Base-by-base conservation (phyloP, 1,140 invertebrate species). In the Drosophila kohkoa region DNA sequence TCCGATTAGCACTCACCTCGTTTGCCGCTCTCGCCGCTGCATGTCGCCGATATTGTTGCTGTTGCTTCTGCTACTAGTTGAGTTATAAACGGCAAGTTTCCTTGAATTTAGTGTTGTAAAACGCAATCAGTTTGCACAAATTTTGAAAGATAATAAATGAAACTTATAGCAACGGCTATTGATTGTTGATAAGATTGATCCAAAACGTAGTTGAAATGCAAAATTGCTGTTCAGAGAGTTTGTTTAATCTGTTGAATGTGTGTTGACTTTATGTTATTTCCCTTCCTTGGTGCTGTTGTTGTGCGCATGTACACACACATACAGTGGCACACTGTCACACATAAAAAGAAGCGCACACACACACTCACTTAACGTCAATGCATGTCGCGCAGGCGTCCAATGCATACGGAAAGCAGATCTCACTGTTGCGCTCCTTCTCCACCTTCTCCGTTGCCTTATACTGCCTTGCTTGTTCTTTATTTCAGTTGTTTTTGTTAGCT, bases 1-100 rank as follows among this genome's bases (percentile, higher is more conserved):
- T 5, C 3, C 13, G 8, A 35, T 30, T 43, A 45, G 11, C 25
- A 83, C 87, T 90, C 67, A 90, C 87, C 87, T 90, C 45, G 87
- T 67, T 81, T 90, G 87, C 63, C 87, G 80, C 66, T 90, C 87
- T 45, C 87, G 82, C 77, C 87, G 77, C 72, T 90, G 87, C 87
- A 90, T 83, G 11, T 70, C 48, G 68, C 74, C 60, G 15, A 62
- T 46, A 43, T 81, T 45, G 28, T 62, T 49, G 48, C 59, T 51
- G 43, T 62, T 25, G 43, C 59, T 75, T 51, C 49, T 81, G 45
- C 46, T 69, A 20, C 8, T 63, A 49, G 15, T 38, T 38, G 32
- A 49, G 15, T 38, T 38, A 41, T 43, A 58, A 55, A 59, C 74
- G 13, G 62, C 48, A 69, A 41, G 65, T 46, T 85, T 58, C 41